Percentiles rank a stretch among this genome's conserved stretches.
phyloP scores from a whole-genome alignment of 2,797 vertebrate species.

The Craterocephalus amniculus region DNA sequence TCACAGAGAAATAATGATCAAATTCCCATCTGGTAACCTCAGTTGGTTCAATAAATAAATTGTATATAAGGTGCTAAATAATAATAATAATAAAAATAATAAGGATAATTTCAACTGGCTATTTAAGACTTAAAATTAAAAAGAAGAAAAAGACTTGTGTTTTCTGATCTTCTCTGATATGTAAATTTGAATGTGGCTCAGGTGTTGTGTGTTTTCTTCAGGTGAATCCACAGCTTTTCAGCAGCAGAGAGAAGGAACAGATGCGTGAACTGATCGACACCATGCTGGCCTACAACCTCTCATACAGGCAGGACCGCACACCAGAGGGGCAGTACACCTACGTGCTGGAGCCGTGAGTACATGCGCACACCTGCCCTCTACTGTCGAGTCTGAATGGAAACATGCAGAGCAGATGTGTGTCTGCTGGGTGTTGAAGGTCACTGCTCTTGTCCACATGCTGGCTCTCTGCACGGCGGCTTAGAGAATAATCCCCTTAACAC shows the following conservation, averaged over 20 bases:
- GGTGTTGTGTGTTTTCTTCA: conserved; percentile 57
- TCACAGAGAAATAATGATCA: no score
- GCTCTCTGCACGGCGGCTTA: conserved; percentile 64
- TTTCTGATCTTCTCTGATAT: background rate
- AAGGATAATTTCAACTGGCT: no score
- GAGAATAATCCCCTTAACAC: conserved; percentile 67
- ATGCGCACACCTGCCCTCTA: conserved; percentile 9
- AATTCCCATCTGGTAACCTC: no score
- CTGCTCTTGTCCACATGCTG: conserved; percentile 45
- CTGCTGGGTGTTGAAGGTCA: conserved; percentile 64
- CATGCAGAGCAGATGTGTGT: conserved; percentile 41
- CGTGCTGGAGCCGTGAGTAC: conserved; percentile 92
- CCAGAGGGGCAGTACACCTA: conserved; percentile 92
- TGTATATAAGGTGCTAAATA: no score
- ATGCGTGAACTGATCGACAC: conserved; percentile 88
- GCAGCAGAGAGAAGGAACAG: conserved; percentile 92
- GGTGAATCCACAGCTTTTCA: conserved; percentile 97
- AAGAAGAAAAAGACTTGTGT: no score
- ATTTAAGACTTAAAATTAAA: no score
- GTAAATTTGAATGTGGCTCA: background rate
- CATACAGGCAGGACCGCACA: conserved; percentile 92
- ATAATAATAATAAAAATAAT: no score
- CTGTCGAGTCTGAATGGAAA: conserved; percentile 3
- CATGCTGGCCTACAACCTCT: conserved; percentile 96
- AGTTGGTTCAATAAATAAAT: no score